These are phyloP conservation scores for Salarias fasciatus DNA, from an alignment of 2,797 vertebrate species.

Conservation along the genomic window DNA sequence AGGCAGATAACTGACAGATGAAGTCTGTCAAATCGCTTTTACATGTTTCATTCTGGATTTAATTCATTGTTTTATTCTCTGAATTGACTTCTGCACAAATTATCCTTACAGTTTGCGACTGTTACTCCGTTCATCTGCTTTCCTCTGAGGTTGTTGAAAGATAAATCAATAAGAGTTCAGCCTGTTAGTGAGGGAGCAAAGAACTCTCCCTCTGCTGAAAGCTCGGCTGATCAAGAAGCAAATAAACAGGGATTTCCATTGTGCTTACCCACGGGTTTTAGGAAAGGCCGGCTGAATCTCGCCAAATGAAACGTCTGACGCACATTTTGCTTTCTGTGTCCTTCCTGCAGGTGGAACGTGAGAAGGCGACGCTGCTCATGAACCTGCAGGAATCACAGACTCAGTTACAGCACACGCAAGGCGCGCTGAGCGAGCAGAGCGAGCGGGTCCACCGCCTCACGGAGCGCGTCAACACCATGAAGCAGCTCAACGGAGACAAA, in stretches of 20 bases:
- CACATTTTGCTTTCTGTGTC: slow-evolving; percentile 15
- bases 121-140: accelerated
- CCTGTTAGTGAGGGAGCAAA: slow-evolving; percentile 8
- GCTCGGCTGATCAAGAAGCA: slow-evolving; percentile 12
- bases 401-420: slow-evolving; percentile 95
- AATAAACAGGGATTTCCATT: slow-evolving; percentile 13
- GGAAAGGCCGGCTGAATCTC: background rate
- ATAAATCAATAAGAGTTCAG: slow-evolving; percentile 23
- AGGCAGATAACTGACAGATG: background rate
- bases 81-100: background rate
- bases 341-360: slow-evolving; percentile 90
- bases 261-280: background rate
- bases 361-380: slow-evolving; percentile 91
- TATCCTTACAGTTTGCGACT: background rate
- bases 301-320: background rate
- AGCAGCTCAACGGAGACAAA: slow-evolving; percentile 87
- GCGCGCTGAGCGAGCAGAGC: slow-evolving; percentile 93
- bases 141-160: background rate
- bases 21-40: slow-evolving; percentile 4
- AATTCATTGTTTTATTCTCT: background rate
- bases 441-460: slow-evolving; percentile 92
- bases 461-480: slow-evolving; percentile 88
- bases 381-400: slow-evolving; percentile 96
- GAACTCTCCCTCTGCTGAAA: slow-evolving; percentile 15
- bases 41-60: no score